A percentile compares a stretch with the other conserved stretches of the same genome.
Evolutionary conservation across 2,888 invertebrate species (phyloP).

Genomic region (Andrena bicolor): DNA sequence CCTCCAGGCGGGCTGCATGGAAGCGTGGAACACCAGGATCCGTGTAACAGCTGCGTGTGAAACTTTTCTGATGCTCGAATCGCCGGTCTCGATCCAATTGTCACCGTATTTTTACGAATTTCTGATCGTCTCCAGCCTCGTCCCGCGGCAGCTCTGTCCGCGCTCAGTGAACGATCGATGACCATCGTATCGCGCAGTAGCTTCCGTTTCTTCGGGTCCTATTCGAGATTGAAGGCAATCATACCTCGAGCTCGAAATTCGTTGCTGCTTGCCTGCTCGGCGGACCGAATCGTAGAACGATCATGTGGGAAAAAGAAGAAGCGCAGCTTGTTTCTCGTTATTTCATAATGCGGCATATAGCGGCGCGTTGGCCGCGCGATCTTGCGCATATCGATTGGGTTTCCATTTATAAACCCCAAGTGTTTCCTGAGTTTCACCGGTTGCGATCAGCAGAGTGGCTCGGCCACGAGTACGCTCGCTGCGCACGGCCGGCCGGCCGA

Average conservation of each 20-base stretch:
- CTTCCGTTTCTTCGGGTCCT: too few species aligned
- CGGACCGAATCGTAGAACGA: background rate
- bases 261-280: background rate
- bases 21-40: conserved; percentile 21
- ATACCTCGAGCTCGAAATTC: background rate
- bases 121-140: too few species aligned
- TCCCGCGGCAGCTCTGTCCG: too few species aligned
- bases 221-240: too few species aligned
- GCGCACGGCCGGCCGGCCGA: conserved; percentile 42
- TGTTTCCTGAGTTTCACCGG: conserved; percentile 69
- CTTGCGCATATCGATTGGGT: conserved; percentile 59
- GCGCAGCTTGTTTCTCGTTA: conserved; percentile 32
- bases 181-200: too few species aligned
- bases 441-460: conserved; percentile 1
- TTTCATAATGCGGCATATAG: conserved; percentile 53
- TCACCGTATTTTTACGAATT: background rate
- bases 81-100: background rate
- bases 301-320: conserved; percentile 32
- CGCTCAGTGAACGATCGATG: too few species aligned
- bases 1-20: background rate
- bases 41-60: conserved; percentile 42
- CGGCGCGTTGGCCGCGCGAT: conserved; percentile 19
- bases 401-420: conserved; percentile 56
- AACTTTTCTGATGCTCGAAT: conserved; percentile 12
- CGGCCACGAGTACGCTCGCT: conserved; percentile 31